Percentiles rank a stretch among this genome's conserved stretches.
These are phyloP conservation scores for Stenoptilia bipunctidactyla DNA, from an alignment of 2,888 invertebrate genomes.

Conservation along the genomic window DNA sequence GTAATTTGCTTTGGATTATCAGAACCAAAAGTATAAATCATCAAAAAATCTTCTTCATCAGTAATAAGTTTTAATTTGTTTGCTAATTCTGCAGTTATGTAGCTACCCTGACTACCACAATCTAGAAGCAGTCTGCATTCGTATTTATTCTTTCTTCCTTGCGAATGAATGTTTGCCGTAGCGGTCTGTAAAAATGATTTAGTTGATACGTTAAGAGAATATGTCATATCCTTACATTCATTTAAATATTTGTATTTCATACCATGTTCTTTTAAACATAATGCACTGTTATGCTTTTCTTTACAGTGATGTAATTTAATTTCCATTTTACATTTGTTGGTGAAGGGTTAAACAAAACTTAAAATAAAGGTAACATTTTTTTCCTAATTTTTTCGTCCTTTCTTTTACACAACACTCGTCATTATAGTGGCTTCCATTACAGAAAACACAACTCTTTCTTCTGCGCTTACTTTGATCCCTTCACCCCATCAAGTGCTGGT, in stretches of 20 bases:
- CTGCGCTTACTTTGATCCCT: background rate
- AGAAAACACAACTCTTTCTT: background rate
- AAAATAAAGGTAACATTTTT: background rate
- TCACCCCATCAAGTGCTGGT: background rate
- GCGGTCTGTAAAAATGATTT: background rate
- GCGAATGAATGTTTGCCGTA: background rate
- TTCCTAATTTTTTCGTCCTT: background rate
- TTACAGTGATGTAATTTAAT: background rate
- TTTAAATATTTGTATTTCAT: background rate
- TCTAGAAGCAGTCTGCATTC: slow-evolving; percentile 2
- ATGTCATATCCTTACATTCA: background rate
- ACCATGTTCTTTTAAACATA: background rate
- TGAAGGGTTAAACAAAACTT: background rate
- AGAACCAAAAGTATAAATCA: slow-evolving; percentile 1
- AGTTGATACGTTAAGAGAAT: background rate
- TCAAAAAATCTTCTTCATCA: background rate
- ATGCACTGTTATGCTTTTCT: background rate
- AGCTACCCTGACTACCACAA: slow-evolving; percentile 7
- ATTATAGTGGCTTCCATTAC: background rate
- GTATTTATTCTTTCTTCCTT: background rate
- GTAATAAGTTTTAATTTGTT: background rate
- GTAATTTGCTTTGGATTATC: background rate
- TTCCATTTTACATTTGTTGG: background rate
- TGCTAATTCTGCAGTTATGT: slow-evolving; percentile 3
- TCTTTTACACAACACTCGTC: background rate